A percentile compares a stretch with the other conserved stretches of the same genome.
Evolutionary conservation across 2,888 invertebrate species (phyloP).

Genomic region (Parapristionchus giblindavisi): DNA sequence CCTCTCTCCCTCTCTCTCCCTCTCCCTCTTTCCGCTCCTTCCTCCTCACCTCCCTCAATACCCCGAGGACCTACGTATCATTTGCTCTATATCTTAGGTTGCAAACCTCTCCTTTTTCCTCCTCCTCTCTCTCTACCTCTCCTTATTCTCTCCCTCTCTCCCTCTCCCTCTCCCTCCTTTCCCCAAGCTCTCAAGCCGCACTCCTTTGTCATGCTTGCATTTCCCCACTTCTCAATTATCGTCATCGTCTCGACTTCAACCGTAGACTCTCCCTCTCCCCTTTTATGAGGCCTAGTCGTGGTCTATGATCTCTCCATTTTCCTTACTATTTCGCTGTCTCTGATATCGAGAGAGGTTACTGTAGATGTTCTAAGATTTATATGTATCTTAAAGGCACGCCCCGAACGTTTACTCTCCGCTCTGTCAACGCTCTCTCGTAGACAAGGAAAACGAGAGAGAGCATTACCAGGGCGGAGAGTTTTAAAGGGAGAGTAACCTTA

Average conservation of each 20-base stretch:
- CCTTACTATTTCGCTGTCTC: neutral
- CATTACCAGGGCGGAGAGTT: too few species aligned
- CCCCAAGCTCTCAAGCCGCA: constrained; percentile 4
- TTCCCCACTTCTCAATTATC: too few species aligned
- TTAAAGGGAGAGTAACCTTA: too few species aligned
- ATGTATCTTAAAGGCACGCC: too few species aligned
- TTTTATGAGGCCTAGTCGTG: neutral
- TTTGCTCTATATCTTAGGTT: neutral
- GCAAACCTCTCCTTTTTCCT: neutral
- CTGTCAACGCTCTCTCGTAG: too few species aligned
- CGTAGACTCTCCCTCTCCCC: neutral
- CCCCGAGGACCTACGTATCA: neutral
- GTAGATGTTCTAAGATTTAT: too few species aligned
- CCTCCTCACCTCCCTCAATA: neutral
- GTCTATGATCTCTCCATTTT: neutral
- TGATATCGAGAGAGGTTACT: too few species aligned
- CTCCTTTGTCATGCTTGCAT: too few species aligned
- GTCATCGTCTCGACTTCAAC: too few species aligned
- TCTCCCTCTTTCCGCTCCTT: neutral
- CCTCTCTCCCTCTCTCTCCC: constrained; percentile 19
- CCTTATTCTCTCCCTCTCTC: neutral
- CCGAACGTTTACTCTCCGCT: too few species aligned
- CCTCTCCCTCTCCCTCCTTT: neutral
- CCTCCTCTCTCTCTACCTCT: neutral
- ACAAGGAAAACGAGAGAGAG: too few species aligned